Base-by-base conservation (phyloP, 2,888 invertebrate genomes). In the Acleris sparsana region DNA sequence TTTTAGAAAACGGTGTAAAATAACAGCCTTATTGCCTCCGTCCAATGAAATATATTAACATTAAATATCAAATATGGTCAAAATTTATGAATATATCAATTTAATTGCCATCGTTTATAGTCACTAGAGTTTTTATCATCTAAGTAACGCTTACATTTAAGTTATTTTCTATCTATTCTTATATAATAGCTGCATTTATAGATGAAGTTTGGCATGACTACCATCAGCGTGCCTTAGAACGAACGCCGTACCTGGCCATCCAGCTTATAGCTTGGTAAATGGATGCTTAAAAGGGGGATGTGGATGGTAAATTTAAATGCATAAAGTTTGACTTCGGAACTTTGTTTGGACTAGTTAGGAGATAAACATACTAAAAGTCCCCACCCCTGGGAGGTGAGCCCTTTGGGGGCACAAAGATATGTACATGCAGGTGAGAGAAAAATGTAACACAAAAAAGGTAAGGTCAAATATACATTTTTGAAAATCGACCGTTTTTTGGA, bases 51-150 rank as follows among this genome's bases (percentile, higher is more conserved):
- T 64, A 72, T 44, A 44, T 44, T n/a, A n/a, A 62, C 61, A 44
- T 56, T 44, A 55, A 55, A 55, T 51, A 57, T 33, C 46, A 18
- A 61, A 49, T 55, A 57, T 33, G 52, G n/a, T 66, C 51, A 20
- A 51, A 51, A 60, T 61, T 52, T 43, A 39, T 60, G 13, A 46
- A 18, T 53, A 53, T 25, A 48, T 73, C 69, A 72, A 74, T 72
- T 72, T 74, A 77, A 82, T 87, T 85, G 89, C 88, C 89, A 89
- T 88, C 79, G 73, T 78, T 71, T 72, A 86, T 88, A 89, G 89
- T 89, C 89, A 89, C 80, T 89, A 89, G 87, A 77, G 72, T 80
- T 80, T 85, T 83, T 46, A 61, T 84, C 80, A 73, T 77, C 71
- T 84, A 82, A 80, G 79, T 80, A 78, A 76, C 79, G 73, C 70